These are phyloP conservation scores for Salticus scenicus DNA, from an alignment of 2,888 invertebrate genomes.

Conservation along the genomic window DNA sequence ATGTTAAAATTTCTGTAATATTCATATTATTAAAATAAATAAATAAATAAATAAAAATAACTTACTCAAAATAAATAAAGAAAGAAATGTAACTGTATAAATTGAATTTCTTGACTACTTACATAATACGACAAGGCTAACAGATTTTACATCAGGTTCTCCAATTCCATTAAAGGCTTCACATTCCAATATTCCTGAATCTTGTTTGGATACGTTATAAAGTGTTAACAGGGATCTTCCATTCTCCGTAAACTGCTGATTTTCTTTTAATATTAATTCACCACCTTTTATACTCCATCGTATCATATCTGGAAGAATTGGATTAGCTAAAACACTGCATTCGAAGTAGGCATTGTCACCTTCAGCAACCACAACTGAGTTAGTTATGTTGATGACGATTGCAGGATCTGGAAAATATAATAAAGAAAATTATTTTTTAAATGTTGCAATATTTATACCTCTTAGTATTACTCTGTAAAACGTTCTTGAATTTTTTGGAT, in stretches of 20 bases:
- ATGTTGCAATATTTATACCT: too few species aligned
- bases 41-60: too few species aligned
- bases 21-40: too few species aligned
- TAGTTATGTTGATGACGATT: constrained; percentile 84
- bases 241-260: constrained; percentile 79
- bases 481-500: too few species aligned
- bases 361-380: constrained; percentile 84
- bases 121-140: constrained; percentile 92
- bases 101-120: too few species aligned
- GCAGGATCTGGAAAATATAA: constrained; percentile 89
- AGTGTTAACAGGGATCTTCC: constrained; percentile 88
- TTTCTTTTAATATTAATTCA: constrained; percentile 77
- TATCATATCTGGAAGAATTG: constrained; percentile 88
- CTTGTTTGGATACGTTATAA: constrained; percentile 85
- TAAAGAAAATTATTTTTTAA: constrained; percentile 11
- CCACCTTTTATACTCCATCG: constrained; percentile 84
- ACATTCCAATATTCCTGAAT: constrained; percentile 91
- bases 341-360: constrained; percentile 88
- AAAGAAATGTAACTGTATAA: too few species aligned
- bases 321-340: constrained; percentile 90
- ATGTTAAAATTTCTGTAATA: too few species aligned
- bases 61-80: too few species aligned
- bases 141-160: constrained; percentile 82
- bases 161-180: constrained; percentile 92
- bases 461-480: too few species aligned